Percentiles rank a stretch among this genome's conserved stretches.
Conservation (phyloP, 1,140 invertebrate species). For the Prorops nasuta region DNA sequence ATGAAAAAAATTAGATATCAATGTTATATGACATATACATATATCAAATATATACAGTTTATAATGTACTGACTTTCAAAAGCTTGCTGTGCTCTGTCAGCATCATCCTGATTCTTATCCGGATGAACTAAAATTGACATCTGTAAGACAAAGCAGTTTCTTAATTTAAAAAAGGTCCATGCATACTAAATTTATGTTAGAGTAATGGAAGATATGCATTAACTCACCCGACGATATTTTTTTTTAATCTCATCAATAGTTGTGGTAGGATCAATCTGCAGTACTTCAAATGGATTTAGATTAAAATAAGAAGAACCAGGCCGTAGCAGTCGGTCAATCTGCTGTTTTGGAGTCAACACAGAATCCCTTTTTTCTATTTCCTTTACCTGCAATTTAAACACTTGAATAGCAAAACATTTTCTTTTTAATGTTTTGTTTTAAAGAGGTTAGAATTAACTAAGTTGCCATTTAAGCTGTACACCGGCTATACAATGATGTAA, state of each 20-base stretch:
- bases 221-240: constrained; percentile 84
- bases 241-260: constrained; percentile 92
- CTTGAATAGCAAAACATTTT: too few species aligned
- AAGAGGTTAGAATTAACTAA: too few species aligned
- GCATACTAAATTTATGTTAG: background rate
- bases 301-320: constrained; percentile 96
- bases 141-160: constrained; percentile 48
- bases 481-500: too few species aligned
- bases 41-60: constrained; percentile 2
- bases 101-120: constrained; percentile 96
- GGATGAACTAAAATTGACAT: constrained; percentile 98
- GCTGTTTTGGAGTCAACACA: constrained; percentile 88
- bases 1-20: constrained; percentile 23
- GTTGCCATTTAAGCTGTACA: too few species aligned
- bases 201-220: too few species aligned
- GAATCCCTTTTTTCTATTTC: constrained; percentile 91
- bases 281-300: constrained; percentile 93
- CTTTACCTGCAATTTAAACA: constrained; percentile 85
- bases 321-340: constrained; percentile 88
- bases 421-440: too few species aligned
- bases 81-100: constrained; percentile 89
- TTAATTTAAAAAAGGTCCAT: background rate
- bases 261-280: constrained; percentile 90
- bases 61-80: constrained; percentile 71
- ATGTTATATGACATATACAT: background rate